Percentiles rank a stretch among this genome's conserved stretches.
phyloP scores from a whole-genome alignment of 2,888 invertebrate species.

The Cantharis nigra region DNA sequence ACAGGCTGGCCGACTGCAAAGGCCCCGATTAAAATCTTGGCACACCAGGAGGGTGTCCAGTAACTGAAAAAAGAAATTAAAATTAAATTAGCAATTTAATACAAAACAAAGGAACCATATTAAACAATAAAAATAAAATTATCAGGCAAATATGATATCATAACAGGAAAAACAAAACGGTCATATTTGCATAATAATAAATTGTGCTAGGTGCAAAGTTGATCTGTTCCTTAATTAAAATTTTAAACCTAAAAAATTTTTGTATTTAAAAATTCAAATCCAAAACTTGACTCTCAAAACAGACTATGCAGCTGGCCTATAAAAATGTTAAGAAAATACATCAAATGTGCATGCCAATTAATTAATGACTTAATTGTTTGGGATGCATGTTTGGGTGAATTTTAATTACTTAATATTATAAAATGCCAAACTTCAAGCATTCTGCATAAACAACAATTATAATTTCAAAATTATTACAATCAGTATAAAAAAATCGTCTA shows the following conservation, averaged over 20 bases:
- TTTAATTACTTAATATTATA: background rate
- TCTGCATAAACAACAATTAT: conserved; percentile 24
- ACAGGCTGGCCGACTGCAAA: conserved; percentile 95
- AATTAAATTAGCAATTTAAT: background rate
- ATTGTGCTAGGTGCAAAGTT: conserved; percentile 1
- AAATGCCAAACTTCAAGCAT: conserved; percentile 27
- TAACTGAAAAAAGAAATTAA: conserved; percentile 70
- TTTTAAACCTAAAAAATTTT: background rate
- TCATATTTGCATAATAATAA: background rate
- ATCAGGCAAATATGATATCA: background rate
- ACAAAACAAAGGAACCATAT: background rate
- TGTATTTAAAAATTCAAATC: background rate
- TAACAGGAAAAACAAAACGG: background rate
- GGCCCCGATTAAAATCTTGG: conserved; percentile 99
- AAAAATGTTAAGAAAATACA: background rate
- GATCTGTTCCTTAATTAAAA: background rate
- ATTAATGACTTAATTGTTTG: conserved; percentile 5
- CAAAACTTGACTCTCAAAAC: background rate
- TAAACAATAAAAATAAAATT: background rate
- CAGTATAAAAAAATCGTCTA: background rate
- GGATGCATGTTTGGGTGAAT: conserved; percentile 7
- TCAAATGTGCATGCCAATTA: conserved; percentile 24
- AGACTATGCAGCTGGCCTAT: background rate
- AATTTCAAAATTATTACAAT: conserved; percentile 5
- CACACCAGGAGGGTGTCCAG: conserved; percentile 99